Evolutionary conservation across 2,888 invertebrate species (phyloP), one percentile per base, ranked within the genome.

Genomic region (Cheilosia impressa): DNA sequence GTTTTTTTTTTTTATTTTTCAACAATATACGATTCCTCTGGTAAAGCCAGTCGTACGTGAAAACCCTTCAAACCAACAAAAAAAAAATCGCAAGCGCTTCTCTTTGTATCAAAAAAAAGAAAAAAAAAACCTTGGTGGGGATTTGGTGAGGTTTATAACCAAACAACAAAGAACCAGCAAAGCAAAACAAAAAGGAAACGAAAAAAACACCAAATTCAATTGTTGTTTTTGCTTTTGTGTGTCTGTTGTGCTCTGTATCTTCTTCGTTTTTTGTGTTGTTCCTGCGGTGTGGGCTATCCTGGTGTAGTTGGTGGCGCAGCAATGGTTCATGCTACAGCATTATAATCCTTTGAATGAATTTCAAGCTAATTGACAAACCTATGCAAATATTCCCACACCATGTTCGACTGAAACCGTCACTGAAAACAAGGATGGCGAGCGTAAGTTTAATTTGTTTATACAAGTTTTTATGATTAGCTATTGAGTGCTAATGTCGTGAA

Each of bases 311-410:
- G 15, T 31, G 34, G 50, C 10, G 24, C 2, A 17, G 17, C 52
- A 17, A 17, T 9, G 45, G 19, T 9, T 24, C 19, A 27, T n/a
- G 57, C 10, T 50, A 50, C 38, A 57, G 58, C 55, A 41, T 38
- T 38, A 69, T 77, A 78, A 82, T 71, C 60, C 82, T 82, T 60
- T 41, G 66, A 73, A 68, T 66, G 60, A 45, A 45, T 65, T 69
- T 60, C 77, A 69, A 63, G 69, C 55, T 77, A 82, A 77, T 82
- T 77, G 82, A 82, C 53, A 77, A 72, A 72, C 77, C 62, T 82
- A 77, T 82, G 65, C 66, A 77, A 82, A 82, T 71, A 65, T 65
- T 45, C 81, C 60, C 38, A 52, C 45, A 71, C 76, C n/a, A 69
- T 75, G 58, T 24, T 47, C 53, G 66, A 66, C 15, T 63, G 7